Base-by-base conservation (phyloP, 2,888 invertebrate genomes). In the Malacosoma neustria region DNA sequence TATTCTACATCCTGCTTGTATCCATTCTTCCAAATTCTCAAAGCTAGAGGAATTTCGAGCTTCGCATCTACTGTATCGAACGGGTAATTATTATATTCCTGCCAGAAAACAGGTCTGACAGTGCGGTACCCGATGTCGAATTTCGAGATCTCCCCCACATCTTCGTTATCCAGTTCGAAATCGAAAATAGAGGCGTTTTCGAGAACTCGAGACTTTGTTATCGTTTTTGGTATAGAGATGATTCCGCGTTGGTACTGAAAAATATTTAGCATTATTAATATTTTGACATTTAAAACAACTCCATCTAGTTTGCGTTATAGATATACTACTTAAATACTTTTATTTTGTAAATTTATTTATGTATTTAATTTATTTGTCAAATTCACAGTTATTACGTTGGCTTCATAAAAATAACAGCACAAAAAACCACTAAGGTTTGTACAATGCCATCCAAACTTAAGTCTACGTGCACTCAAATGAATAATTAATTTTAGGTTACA, bases 161-260 rank as follows among this genome's bases (percentile, higher is more conserved):
- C 81, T 1, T 43, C 46, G 0, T 42, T 33, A 30, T 71, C 66
- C 4, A 81, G 46, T 14, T 53, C 44, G 41, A 80, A 80, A 43
- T 80, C 77, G 48, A 80, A 80, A 7, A 80, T 74, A 2, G 68
- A 60, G 0, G 71, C 77, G 48, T 81, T 81, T 36, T 80, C 77
- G 0, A 73, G 3, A 0, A 69, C 61, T 0, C 80, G 51, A 1
- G 48, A 39, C 15, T 60, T 64, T 5, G 22, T 22, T 2, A 22
- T 9, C 6, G 22, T 22, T 22, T 22, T 22, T 9, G 22, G 22
- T 22, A 22, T 22, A 2, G 22, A 22, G 22, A 22, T 22, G 5
- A 22, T 22, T 5, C 22, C 22, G 5, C 22, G 22, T 22, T 22
- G 22, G 22, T 22, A 22, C 22, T 22, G 22, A 22, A 22, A 22